phyloP scores from a whole-genome alignment of 1,140 invertebrate genomes.

The Cataglyphis hispanica region DNA sequence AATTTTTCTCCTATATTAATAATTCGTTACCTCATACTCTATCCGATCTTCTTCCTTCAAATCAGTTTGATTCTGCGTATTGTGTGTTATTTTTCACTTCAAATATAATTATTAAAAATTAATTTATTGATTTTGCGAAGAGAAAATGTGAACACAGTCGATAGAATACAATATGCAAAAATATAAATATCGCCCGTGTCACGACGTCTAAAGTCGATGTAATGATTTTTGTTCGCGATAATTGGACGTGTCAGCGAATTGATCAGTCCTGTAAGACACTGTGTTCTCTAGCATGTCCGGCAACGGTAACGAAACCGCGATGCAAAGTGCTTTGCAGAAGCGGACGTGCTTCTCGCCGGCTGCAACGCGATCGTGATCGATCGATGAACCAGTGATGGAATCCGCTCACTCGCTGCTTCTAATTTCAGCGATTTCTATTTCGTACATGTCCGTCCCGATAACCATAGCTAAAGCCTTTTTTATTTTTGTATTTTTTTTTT shows the following conservation, averaged over 20 bases:
- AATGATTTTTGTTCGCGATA: neutral
- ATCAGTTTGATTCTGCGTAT: too few relatives aligned
- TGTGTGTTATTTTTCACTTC: too few relatives aligned
- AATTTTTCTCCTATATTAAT: too few relatives aligned
- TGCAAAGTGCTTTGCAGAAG: constrained; percentile 22
- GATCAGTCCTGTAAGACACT: constrained; percentile 38
- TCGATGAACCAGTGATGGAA: constrained; percentile 3
- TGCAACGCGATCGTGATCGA: neutral
- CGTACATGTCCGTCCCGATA: neutral
- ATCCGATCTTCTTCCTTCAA: too few relatives aligned
- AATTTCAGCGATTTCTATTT: neutral
- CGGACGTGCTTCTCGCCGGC: neutral
- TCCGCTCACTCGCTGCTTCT: neutral
- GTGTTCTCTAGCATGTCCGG: constrained; percentile 16
- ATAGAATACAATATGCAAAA: neutral
- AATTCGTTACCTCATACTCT: too few relatives aligned
- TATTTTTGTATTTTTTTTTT: neutral
- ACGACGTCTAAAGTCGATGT: neutral
- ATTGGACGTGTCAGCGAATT: constrained; percentile 24
- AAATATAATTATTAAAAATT: too few relatives aligned
- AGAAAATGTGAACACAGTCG: neutral
- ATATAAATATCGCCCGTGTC: neutral
- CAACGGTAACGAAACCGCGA: constrained; percentile 41
- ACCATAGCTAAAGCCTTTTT: neutral
- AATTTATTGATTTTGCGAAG: neutral